A percentile compares a stretch with the other conserved stretches of the same genome.
Evolutionary conservation across 1,140 invertebrate genomes (phyloP).

Genomic region (Pachypeltis micranthus): DNA sequence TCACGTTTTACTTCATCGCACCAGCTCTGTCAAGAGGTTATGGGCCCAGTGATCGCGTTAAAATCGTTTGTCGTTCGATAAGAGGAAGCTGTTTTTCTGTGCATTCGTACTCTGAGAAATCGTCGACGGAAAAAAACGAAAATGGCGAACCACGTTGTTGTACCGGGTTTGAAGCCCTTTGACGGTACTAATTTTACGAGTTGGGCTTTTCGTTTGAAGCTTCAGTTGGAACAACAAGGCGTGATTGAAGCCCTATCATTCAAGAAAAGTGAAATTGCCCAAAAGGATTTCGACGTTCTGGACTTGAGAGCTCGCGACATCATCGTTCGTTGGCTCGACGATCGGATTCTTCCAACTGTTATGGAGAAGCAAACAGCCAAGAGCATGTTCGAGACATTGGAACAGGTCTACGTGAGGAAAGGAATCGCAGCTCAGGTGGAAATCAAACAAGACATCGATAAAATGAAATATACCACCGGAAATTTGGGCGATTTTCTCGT

Average conservation of each 20-base stretch:
- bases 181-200: background rate
- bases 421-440: background rate
- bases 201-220: background rate
- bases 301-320: background rate
- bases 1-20: too few species aligned
- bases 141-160: constrained; percentile 2
- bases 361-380: background rate
- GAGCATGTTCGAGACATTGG: constrained; percentile 5
- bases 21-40: too few species aligned
- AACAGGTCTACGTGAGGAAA: constrained; percentile 4
- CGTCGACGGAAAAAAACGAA: background rate
- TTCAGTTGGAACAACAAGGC: constrained; percentile 1
- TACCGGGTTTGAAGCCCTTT: background rate
- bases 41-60: too few species aligned
- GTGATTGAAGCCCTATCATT: background rate
- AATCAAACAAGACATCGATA: background rate
- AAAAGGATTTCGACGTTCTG: background rate
- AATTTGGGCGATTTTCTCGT: constrained; percentile 2
- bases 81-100: background rate
- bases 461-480: background rate
- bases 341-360: background rate
- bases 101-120: background rate
- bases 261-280: background rate
- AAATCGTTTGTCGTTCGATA: background rate
- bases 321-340: constrained; percentile 1